These are phyloP conservation scores for Orestias chungarensis DNA, from an alignment of 2,797 vertebrate species.

Conservation along the genomic window DNA sequence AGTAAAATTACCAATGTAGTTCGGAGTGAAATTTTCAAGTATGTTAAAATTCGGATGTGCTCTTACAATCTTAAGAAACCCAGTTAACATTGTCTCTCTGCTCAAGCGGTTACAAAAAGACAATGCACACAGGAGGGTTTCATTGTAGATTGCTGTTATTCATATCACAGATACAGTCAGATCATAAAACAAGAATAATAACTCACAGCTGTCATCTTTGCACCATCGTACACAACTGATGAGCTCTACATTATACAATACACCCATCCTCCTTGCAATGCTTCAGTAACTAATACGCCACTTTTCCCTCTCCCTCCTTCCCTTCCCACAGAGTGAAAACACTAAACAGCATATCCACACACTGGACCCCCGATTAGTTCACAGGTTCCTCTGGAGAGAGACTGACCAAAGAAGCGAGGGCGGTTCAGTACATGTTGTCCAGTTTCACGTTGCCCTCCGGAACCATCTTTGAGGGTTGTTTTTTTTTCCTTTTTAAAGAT, in stretches of 20 bases:
- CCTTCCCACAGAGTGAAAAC: conserved; percentile 69
- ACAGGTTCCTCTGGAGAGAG: conserved; percentile 57
- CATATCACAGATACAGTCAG: conserved; percentile 85
- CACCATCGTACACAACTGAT: conserved; percentile 80
- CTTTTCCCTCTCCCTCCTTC: conserved; percentile 46
- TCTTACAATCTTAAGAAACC: background rate
- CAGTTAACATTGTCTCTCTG: background rate
- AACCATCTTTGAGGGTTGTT: conserved; percentile 68
- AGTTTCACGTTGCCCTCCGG: conserved; percentile 65
- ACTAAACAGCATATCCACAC: conserved; percentile 78
- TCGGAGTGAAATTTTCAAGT: background rate
- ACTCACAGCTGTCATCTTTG: conserved; percentile 76
- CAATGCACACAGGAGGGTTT: conserved; percentile 57
- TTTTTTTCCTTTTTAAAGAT: conserved; percentile 28
- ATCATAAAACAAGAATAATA: conserved; percentile 86
- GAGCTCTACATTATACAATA: conserved; percentile 86
- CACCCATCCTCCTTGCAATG: conserved; percentile 78
- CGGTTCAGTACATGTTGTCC: conserved; percentile 70
- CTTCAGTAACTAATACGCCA: conserved; percentile 79
- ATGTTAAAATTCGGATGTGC: background rate
- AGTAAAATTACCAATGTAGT: background rate
- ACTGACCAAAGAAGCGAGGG: conserved; percentile 54
- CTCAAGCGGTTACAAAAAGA: conserved; percentile 22
- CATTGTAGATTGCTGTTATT: conserved; percentile 85
- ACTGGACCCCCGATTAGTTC: conserved; percentile 67